Percentiles rank a stretch among this genome's conserved stretches.
phyloP scores from a whole-genome alignment of 2,888 invertebrate species.

The Tinea semifulvella region DNA sequence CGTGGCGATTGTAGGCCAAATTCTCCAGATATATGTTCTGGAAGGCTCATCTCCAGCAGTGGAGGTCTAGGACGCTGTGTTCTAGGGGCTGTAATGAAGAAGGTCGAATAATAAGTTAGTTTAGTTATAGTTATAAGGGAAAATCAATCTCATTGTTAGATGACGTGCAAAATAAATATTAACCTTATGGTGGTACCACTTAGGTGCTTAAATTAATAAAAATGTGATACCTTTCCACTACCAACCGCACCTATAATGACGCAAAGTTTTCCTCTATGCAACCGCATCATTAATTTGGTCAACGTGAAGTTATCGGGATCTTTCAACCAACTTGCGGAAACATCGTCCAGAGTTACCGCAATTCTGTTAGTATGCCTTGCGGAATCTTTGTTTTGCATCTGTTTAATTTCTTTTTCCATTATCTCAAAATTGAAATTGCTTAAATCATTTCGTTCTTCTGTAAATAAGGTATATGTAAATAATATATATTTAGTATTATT shows the following conservation, averaged over 20 bases:
- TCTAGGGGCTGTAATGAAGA: too few relatives aligned
- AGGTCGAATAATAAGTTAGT: too few relatives aligned
- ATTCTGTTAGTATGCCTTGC: too few relatives aligned
- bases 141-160: background rate
- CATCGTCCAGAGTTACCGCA: constrained; percentile 41
- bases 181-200: background rate
- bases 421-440: too few relatives aligned
- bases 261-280: constrained; percentile 67
- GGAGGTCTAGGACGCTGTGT: too few relatives aligned
- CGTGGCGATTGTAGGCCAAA: too few relatives aligned
- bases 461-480: background rate
- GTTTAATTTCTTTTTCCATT: too few relatives aligned
- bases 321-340: constrained; percentile 61
- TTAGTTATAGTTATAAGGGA: too few relatives aligned
- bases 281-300: constrained; percentile 56
- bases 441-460: background rate
- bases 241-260: constrained; percentile 82
- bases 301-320: constrained; percentile 62
- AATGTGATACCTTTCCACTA: constrained; percentile 69
- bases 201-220: background rate
- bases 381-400: too few relatives aligned
- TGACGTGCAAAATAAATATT: background rate
- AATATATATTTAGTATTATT: background rate
- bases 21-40: too few relatives aligned
- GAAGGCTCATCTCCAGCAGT: too few relatives aligned